These are phyloP conservation scores for Merodon equestris DNA, from an alignment of 2,888 invertebrate species.

Conservation along the genomic window DNA sequence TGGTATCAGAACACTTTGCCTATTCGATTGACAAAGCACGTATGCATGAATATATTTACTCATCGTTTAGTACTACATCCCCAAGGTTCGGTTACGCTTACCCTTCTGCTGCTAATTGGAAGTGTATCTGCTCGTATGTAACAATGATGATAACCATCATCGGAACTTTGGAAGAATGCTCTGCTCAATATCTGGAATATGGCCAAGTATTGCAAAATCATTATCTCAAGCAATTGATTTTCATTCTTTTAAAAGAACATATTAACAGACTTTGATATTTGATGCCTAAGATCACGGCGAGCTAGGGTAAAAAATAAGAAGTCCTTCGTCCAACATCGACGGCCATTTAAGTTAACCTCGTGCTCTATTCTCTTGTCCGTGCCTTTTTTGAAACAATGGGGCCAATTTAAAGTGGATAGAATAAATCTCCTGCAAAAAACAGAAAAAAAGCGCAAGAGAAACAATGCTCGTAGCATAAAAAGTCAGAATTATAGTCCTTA, in stretches of 20 bases:
- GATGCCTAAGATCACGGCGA: constrained; percentile 45
- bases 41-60: no score
- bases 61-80: no score
- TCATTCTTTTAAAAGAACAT: constrained; percentile 10
- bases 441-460: constrained; percentile 29
- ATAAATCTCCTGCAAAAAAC: constrained; percentile 53
- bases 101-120: no score
- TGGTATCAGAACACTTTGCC: no score
- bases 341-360: constrained; percentile 49
- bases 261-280: constrained; percentile 48
- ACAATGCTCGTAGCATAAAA: constrained; percentile 28
- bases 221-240: not conserved
- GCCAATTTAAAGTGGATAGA: constrained; percentile 46
- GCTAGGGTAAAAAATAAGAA: constrained; percentile 38
- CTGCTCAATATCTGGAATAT: no score
- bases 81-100: no score
- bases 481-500: constrained; percentile 50
- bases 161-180: no score
- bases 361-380: constrained; percentile 41
- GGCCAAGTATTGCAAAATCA: no score
- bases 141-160: no score
- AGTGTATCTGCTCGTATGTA: no score
- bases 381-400: constrained; percentile 47
- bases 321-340: constrained; percentile 45
- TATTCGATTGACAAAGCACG: no score